Evolutionary conservation across 2,113 vertebrate species (phyloP).

Genomic region (Cryptotis parvus): DNA sequence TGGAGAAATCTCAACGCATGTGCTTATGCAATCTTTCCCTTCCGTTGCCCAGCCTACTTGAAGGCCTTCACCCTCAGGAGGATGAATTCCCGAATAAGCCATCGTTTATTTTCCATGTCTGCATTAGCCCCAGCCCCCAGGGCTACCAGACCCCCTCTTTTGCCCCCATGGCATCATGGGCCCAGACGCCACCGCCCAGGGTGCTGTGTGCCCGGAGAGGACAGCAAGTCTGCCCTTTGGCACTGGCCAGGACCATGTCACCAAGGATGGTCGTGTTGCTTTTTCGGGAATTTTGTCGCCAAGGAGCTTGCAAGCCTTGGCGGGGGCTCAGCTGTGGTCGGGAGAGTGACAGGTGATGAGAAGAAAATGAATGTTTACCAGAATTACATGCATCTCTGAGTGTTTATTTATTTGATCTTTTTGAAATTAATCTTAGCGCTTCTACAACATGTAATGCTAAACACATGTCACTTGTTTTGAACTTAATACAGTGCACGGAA

Average conservation of each 20-base stretch:
- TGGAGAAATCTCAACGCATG: neutral
- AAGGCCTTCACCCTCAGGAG: neutral
- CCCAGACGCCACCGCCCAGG: too few species aligned
- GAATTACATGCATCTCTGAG: constrained; percentile 60
- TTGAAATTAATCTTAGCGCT: constrained; percentile 75
- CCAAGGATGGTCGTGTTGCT: neutral
- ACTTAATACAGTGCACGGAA: constrained; percentile 71
- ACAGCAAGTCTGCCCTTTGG: constrained; percentile 35
- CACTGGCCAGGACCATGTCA: neutral
- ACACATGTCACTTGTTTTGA: constrained; percentile 68
- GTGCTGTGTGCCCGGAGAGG: neutral
- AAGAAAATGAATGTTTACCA: constrained; percentile 49
- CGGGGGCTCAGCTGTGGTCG: constrained; percentile 37
- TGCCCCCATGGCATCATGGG: too few species aligned
- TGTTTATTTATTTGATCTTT: constrained; percentile 70
- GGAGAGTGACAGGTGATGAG: constrained; percentile 56
- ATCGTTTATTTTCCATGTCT: too few species aligned
- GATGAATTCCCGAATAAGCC: neutral
- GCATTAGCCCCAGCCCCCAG: too few species aligned
- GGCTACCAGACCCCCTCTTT: too few species aligned
- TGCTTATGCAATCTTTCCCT: neutral
- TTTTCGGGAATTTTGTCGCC: neutral
- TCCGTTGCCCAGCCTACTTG: neutral
- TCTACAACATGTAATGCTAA: constrained; percentile 72
- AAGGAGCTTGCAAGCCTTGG: neutral